Base-by-base conservation (phyloP, 1,140 invertebrate genomes). In the Drosophila ercepeae region DNA sequence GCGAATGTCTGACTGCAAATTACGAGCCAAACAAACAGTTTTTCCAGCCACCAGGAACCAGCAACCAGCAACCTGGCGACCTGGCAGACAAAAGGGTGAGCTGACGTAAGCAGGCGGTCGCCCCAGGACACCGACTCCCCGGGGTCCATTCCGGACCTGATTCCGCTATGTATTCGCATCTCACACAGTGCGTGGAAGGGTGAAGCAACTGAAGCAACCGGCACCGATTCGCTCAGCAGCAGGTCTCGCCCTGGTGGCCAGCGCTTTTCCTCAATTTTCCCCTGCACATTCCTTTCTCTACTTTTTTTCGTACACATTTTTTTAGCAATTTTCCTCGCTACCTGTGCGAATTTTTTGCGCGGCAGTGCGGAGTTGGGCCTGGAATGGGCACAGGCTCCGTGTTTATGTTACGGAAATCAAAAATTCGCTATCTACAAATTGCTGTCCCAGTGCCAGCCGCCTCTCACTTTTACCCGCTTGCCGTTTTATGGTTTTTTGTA, bases 371-470 rank as follows among this genome's bases (percentile, higher is more conserved):
- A 55, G 58, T 29, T 63, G 77, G n/a, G 46, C 42, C 57, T 8
- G 57, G 45, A 53, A 63, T 57, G 58, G 57, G 61, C 64, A 63
- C 61, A 55, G 29, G 67, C 72, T 86, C 55, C 61, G 76, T 89
- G 86, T 89, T 89, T 89, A 89, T 88, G 81, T 90, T 90, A 79
- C 68, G 75, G 78, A 89, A 89, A 89, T 89, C 75, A 89, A 89
- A 89, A 88, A 74, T 78, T 74, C 57, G 64, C 77, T 89, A 89
- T 89, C 79, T 84, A 59, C 76, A 89, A 89, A 89, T 82, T 81
- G 79, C 71, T 58, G 81, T 49, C 72, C 59, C 64, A 60, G 61
- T 51, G 13, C 39, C 64, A 27, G 60, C 45, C 39, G 64, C 64
- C 64, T 67, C 63, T 79, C 67, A 64, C 68, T 75, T 71, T 81